phyloP scores from a whole-genome alignment of 1,140 invertebrate species.

The Oncopodura yosiiana region DNA sequence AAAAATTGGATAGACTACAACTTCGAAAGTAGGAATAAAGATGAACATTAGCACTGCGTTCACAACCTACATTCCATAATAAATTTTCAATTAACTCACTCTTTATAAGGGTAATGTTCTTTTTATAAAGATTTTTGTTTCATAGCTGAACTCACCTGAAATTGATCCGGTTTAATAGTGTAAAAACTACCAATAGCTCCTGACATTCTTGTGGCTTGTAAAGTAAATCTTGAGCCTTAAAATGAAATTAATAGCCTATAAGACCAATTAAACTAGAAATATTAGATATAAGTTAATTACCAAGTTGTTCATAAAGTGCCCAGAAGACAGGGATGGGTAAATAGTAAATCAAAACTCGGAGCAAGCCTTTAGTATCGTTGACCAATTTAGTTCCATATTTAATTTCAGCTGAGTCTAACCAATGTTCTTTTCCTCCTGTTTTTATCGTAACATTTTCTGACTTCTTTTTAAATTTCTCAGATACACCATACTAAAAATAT shows the following conservation, averaged over 20 bases:
- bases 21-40: conserved; percentile 51
- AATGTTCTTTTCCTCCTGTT: conserved; percentile 42
- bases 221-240: conserved; percentile 52
- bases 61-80: no score
- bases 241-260: no score
- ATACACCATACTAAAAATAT: conserved; percentile 3
- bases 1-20: conserved; percentile 42
- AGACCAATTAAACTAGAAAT: background rate
- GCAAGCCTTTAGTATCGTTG: conserved; percentile 45
- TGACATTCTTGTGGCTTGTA: conserved; percentile 50
- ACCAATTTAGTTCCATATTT: conserved; percentile 42
- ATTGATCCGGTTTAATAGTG: conserved; percentile 46
- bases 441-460: background rate
- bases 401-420: conserved; percentile 47
- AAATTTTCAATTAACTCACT: no score
- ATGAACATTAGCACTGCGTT: conserved; percentile 51
- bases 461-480: conserved; percentile 1
- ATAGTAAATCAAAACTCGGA: conserved; percentile 46
- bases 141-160: conserved; percentile 38
- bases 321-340: conserved; percentile 53
- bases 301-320: conserved; percentile 48
- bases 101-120: no score
- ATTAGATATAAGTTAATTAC: background rate
- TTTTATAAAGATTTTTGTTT: no score
- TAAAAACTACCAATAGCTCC: conserved; percentile 39